A percentile compares a stretch with the other conserved stretches of the same genome.
phyloP scores from a whole-genome alignment of 2,797 vertebrate species.

The Podarcis lilfordi region DNA sequence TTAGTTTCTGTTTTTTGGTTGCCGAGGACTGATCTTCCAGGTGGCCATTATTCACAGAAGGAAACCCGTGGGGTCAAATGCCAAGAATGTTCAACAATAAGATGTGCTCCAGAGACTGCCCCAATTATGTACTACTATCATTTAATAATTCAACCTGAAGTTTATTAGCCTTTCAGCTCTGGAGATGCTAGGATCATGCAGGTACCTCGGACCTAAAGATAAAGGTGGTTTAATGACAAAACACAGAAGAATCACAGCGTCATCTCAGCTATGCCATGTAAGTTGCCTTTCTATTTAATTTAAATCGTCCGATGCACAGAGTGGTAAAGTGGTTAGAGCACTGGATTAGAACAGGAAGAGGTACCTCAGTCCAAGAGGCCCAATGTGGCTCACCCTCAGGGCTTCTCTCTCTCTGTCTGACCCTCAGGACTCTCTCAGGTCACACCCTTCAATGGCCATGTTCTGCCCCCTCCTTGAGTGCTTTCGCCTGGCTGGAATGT shows the following conservation, averaged over 20 bases:
- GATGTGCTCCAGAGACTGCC: neutral
- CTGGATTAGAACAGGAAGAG: neutral
- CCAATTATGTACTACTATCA: neutral
- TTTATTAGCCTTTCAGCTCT: neutral
- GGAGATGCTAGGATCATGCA: neutral
- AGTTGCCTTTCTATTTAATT: neutral
- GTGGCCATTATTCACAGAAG: neutral
- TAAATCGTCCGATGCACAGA: neutral
- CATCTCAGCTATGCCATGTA: neutral
- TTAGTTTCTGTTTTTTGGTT: neutral
- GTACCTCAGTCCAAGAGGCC: neutral
- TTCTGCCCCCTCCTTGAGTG: too few species aligned
- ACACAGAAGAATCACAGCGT: too few species aligned
- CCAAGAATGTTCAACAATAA: neutral
- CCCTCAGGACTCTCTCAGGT: too few species aligned
- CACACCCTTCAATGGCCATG: too few species aligned
- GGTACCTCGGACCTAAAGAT: neutral
- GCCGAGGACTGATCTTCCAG: neutral
- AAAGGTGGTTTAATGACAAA: neutral
- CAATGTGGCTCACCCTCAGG: too few species aligned
- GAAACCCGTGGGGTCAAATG: neutral
- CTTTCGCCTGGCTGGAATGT: too few species aligned
- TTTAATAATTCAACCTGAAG: neutral
- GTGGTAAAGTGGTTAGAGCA: too few species aligned
- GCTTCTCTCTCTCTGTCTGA: too few species aligned